Percentiles rank a stretch among this genome's conserved stretches.
phyloP scores from a whole-genome alignment of 2,888 invertebrate species.

The Drosophila ochracea region DNA sequence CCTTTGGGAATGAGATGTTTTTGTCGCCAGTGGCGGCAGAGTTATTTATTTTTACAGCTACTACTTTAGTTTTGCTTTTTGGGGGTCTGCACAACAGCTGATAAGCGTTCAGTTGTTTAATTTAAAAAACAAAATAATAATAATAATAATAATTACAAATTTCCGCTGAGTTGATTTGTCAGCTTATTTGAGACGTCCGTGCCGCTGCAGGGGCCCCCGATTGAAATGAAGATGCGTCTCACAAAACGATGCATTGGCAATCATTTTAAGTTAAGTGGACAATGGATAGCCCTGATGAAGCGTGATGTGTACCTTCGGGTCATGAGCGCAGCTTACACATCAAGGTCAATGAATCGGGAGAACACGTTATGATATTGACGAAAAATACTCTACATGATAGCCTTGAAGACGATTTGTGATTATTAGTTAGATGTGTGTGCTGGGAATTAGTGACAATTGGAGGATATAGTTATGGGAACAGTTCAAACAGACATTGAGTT shows the following conservation, averaged over 20 bases:
- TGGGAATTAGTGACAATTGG: slow-evolving; percentile 43
- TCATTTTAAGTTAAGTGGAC: slow-evolving; percentile 20
- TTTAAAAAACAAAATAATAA: slow-evolving; percentile 18
- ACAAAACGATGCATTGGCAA: not conserved
- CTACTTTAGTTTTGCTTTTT: slow-evolving; percentile 40
- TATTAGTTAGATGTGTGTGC: slow-evolving; percentile 21
- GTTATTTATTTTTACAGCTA: slow-evolving; percentile 46
- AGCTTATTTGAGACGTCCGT: slow-evolving; percentile 37
- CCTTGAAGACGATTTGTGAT: not conserved
- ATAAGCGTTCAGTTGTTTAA: slow-evolving; percentile 39
- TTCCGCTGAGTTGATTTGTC: slow-evolving; percentile 20
- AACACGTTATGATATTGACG: not conserved
- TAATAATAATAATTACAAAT: slow-evolving; percentile 20
- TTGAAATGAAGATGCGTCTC: slow-evolving; percentile 8
- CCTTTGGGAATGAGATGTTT: slow-evolving; percentile 59
- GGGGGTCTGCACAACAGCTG: slow-evolving; percentile 20
- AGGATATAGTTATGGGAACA: slow-evolving; percentile 30
- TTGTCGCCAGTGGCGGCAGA: slow-evolving; percentile 39
- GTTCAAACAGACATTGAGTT: slow-evolving; percentile 20
- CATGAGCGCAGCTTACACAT: slow-evolving; percentile 9
- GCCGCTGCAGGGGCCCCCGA: slow-evolving; percentile 10
- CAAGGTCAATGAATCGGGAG: slow-evolving; percentile 15
- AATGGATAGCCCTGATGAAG: slow-evolving; percentile 2
- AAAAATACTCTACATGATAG: not conserved
- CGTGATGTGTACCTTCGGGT: slow-evolving; percentile 12